Evolutionary conservation across 2,888 invertebrate species (phyloP).

Genomic region (Scaptomyza reducta): DNA sequence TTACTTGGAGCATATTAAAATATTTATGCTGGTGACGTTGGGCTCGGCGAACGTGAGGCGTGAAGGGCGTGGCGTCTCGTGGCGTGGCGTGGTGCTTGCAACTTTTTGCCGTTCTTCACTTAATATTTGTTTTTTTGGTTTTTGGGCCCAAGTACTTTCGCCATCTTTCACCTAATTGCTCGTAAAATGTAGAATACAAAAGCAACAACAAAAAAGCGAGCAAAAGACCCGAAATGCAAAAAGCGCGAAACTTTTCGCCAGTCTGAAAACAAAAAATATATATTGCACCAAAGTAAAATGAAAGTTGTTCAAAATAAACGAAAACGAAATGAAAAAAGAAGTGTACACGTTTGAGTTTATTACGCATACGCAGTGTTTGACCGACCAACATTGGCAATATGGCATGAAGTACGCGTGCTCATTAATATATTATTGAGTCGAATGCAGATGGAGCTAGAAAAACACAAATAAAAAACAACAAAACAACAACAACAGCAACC

Average conservation of each 20-base stretch:
- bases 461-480: neutral
- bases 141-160: conserved; percentile 60
- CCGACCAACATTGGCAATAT: conserved; percentile 23
- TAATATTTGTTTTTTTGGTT: conserved; percentile 21
- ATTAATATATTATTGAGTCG: conserved; percentile 73
- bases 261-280: neutral
- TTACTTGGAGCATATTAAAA: conserved; percentile 69
- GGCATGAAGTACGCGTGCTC: conserved; percentile 44
- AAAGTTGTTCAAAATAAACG: conserved; percentile 10
- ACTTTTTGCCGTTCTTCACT: conserved; percentile 39
- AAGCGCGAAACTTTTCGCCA: conserved; percentile 42
- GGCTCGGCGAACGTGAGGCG: conserved; percentile 3
- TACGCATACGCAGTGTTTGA: conserved; percentile 43
- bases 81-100: conserved; percentile 17
- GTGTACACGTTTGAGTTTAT: conserved; percentile 35
- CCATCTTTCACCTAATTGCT: conserved; percentile 75
- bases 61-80: neutral
- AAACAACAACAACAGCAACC: neutral
- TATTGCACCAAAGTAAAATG: conserved; percentile 14
- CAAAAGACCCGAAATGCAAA: neutral
- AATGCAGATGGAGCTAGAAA: conserved; percentile 62
- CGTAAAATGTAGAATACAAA: conserved; percentile 63
- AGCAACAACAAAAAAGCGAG: conserved; percentile 29
- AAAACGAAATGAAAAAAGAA: neutral
- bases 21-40: conserved; percentile 60